Base-by-base conservation (phyloP, 2,888 invertebrate genomes). In the Volucella inflata region DNA sequence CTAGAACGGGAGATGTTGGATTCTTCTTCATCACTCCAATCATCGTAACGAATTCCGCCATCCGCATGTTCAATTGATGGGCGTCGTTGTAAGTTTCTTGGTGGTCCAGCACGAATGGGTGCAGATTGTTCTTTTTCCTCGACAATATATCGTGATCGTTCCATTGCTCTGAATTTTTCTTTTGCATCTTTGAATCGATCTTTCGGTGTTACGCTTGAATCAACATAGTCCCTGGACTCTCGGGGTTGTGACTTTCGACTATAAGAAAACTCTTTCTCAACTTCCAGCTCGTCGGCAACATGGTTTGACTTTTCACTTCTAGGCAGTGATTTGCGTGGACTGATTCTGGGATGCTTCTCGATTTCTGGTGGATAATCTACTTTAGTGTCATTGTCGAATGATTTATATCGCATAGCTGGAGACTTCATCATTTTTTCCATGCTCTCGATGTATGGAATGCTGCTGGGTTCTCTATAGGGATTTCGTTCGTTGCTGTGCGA, bases 171-270 rank as follows among this genome's bases (percentile, higher is more conserved):
- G 90, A 97, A 97, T 92, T 97, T 97, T 89, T 97, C 96, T 91
- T 97, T 97, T 57, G 97, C 97, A 89, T 97, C 97, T 89, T 96
- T 95, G 92, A 97, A 97, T 78, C 96, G 94, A 89, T 97, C 96
- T 88, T 95, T 94, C 0, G 96, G 96, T 1, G 95, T 94, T n/a
- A 91, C 89, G 64, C 88, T 89, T 2, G 77, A 14, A n/a, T 82
- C 82, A 0, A 77, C 70, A 64, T 74, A 87, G 0, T 87, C 87
- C 14, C 76, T 57, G 0, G 70, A 17, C 4, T 84, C 84, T 10
- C 77, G 10, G 53, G 87, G 21, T 74, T 88, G 79, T 87, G 87
- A 14, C 74, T 87, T 80, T 65, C 88, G 74, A 67, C 87, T 88
- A 59, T 87, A 87, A 14, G 87, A 82, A 71, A 88, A 87, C 42